Percentiles rank a stretch among this genome's conserved stretches.
Evolutionary conservation across 2,888 invertebrate genomes (phyloP).

Genomic region (Busseola fusca): DNA sequence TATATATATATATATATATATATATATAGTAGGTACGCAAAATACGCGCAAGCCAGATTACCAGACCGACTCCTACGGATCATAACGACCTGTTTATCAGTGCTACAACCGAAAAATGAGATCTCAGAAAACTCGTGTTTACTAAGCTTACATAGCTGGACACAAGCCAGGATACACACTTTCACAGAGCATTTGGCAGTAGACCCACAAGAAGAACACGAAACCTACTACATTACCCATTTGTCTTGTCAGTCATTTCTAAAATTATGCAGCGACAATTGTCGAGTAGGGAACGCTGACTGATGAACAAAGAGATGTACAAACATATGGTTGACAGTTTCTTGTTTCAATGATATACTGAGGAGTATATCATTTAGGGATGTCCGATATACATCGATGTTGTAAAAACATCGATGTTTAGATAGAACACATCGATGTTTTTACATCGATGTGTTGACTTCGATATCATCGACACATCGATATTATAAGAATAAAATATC

Average conservation of each 20-base stretch:
- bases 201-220: slow-evolving; percentile 37
- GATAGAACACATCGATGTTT: too few species aligned
- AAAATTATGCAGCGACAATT: slow-evolving; percentile 50
- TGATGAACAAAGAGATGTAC: slow-evolving; percentile 24
- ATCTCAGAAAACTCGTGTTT: slow-evolving; percentile 44
- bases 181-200: slow-evolving; percentile 52
- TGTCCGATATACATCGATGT: too few species aligned
- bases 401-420: too few species aligned
- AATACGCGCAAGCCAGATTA: too few species aligned
- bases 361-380: too few species aligned
- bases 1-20: too few species aligned
- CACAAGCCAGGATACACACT: slow-evolving; percentile 49
- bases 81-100: too few species aligned
- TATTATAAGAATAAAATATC: too few species aligned
- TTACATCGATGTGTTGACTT: too few species aligned
- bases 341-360: slow-evolving; percentile 14
- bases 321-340: slow-evolving; percentile 32
- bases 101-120: slow-evolving; percentile 35
- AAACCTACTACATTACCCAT: slow-evolving; percentile 39
- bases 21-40: too few species aligned
- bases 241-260: slow-evolving; percentile 52
- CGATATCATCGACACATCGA: too few species aligned
- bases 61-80: too few species aligned
- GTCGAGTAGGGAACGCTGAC: slow-evolving; percentile 25
- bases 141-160: slow-evolving; percentile 44